These are phyloP conservation scores for Cerastis leucographa DNA, from an alignment of 2,888 invertebrate species.

Conservation along the genomic window DNA sequence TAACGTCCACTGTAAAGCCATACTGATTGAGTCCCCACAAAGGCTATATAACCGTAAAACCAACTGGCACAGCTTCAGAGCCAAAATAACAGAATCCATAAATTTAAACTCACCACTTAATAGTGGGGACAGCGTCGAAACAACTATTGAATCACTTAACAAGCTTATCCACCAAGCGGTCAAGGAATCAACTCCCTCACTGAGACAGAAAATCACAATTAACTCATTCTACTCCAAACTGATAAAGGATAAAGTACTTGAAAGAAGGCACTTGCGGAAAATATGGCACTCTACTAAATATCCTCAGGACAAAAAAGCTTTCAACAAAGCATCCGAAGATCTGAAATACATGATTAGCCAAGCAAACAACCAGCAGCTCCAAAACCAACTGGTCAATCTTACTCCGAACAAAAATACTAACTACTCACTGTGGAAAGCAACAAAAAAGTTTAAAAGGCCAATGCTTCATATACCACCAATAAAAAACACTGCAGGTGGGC, in stretches of 20 bases:
- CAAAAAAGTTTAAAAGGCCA: not conserved
- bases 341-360: not conserved
- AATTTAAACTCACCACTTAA: not conserved
- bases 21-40: not conserved
- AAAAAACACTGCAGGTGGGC: not conserved
- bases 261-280: slow-evolving; percentile 7
- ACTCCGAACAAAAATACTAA: not conserved
- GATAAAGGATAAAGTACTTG: not conserved
- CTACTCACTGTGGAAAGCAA: not conserved
- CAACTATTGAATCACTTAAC: not conserved
- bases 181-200: no score
- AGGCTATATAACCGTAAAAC: not conserved
- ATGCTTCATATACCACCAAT: slow-evolving; percentile 3
- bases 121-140: not conserved
- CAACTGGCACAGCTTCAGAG: not conserved
- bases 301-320: not conserved
- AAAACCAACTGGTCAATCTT: no score
- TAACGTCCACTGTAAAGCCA: not conserved
- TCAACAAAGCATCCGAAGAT: not conserved
- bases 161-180: not conserved
- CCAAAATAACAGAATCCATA: not conserved
- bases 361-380: not conserved
- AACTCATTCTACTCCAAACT: no score
- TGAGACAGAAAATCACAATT: no score
- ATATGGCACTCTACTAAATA: slow-evolving; percentile 1